A percentile compares a stretch with the other conserved stretches of the same genome.
Conservation (phyloP, 2,888 invertebrate species). For the Hypena proboscidalis region DNA sequence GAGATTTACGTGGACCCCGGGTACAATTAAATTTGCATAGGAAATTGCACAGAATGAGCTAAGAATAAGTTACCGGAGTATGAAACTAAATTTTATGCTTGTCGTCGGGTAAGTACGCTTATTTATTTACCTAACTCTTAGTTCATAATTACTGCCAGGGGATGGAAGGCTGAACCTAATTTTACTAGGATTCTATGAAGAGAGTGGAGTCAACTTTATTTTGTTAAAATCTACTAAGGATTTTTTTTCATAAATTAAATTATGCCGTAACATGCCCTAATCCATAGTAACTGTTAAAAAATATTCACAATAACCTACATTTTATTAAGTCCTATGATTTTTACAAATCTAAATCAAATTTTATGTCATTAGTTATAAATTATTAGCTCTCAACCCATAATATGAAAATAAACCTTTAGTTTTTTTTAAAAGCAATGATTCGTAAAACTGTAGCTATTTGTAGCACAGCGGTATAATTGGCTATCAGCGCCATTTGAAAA, state of each 20-base stretch:
- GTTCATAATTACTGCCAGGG: slow-evolving; percentile 26
- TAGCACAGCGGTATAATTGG: slow-evolving; percentile 54
- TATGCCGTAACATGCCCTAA: too few species aligned
- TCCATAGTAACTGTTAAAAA: too few species aligned
- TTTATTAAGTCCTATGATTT: too few species aligned
- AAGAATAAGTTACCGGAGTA: slow-evolving; percentile 76
- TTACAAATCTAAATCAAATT: too few species aligned
- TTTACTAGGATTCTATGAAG: slow-evolving; percentile 1
- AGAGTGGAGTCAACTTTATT: too few species aligned
- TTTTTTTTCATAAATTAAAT: too few species aligned
- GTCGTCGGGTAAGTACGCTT: slow-evolving; percentile 46
- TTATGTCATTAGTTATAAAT: too few species aligned
- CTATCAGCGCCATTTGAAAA: slow-evolving; percentile 58
- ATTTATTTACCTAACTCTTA: slow-evolving; percentile 44
- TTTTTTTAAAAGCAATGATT: slow-evolving; percentile 43
- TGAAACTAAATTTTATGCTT: slow-evolving; percentile 73
- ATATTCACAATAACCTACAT: too few species aligned
- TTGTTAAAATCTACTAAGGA: too few species aligned
- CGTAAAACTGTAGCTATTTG: slow-evolving; percentile 55
- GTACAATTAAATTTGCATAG: slow-evolving; percentile 85
- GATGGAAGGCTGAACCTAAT: not conserved
- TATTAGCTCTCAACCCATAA: slow-evolving; percentile 22
- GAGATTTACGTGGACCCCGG: slow-evolving; percentile 83
- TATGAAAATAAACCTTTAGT: slow-evolving; percentile 8
- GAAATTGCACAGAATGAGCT: slow-evolving; percentile 81